Base-by-base conservation (phyloP, 2,888 invertebrate genomes). In the Theretra japonica region DNA sequence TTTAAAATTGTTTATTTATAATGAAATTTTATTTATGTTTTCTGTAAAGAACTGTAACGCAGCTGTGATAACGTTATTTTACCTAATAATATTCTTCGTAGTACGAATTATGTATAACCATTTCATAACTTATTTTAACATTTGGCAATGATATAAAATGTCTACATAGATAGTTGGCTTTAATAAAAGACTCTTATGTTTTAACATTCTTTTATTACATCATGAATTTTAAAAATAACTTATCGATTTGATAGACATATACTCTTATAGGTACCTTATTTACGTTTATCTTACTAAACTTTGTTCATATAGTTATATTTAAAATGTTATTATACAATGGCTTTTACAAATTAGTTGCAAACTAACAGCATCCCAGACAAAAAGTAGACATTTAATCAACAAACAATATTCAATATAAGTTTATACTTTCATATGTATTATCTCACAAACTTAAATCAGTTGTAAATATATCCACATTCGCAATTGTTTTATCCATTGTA, bases 201-300 rank as follows among this genome's bases (percentile, higher is more conserved):
- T 80, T 84, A 79, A 41, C 41, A 85, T 86, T 82, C 79, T 85
- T 89, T 87, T 89, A 89, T 84, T 91, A 89, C 83, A 91, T 87
- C 80, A 48, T 77, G 82, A 87, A 79, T 88, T n/a, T 90, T 86
- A 86, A 90, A 88, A 89, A 89, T 90, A 89, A 87, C 89, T 87
- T 88, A 89, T 74, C 73, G 68, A 74, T 73, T 76, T 77, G 75
- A 77, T 75, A 78, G 76, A 77, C 79, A 84, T 80, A 77, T 75
- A 84, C 79, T 82, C 84, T 85, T 86, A 85, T 76, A 82, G 81
- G 81, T 78, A 76, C 78, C 79, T 82, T 73, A 83, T 78, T 80
- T 62, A 65, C 65, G 21, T 65, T 84, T 86, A 88, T 77, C 80
- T 84, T 86, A 88, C 41, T 62, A 62, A 25, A 48, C 82, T 90